Evolutionary conservation across 2,888 invertebrate genomes (phyloP).

Genomic region (Apantesis nais): DNA sequence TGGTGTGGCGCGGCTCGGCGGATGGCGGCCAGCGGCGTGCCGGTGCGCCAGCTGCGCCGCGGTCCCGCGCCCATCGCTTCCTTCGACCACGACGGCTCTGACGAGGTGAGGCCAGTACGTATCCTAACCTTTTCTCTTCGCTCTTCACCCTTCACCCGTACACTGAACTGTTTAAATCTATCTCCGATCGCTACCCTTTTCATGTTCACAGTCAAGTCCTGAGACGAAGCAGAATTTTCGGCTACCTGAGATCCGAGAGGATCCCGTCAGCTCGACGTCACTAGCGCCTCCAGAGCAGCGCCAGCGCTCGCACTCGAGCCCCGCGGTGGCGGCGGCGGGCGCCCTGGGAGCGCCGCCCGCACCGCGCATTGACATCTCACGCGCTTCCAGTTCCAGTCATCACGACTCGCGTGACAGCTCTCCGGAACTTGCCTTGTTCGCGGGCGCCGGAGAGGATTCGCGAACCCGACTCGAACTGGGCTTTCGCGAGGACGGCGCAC

Average conservation of each 20-base stretch:
- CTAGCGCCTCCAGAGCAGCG: slow-evolving; percentile 70
- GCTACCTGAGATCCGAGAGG: slow-evolving; percentile 80
- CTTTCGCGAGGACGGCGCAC: slow-evolving; percentile 92
- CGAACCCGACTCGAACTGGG: slow-evolving; percentile 78
- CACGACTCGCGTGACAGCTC: slow-evolving; percentile 94
- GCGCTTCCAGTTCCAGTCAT: slow-evolving; percentile 95
- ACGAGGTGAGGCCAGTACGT: slow-evolving; percentile 89
- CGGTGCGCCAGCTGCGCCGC: slow-evolving; percentile 89
- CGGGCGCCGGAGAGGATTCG: slow-evolving; percentile 72
- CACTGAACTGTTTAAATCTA: slow-evolving; percentile 3
- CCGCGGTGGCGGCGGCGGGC: slow-evolving; percentile 51
- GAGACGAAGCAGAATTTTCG: slow-evolving; percentile 85
- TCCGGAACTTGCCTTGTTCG: slow-evolving; percentile 93
- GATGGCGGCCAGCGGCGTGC: slow-evolving; percentile 62
- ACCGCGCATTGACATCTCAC: slow-evolving; percentile 95
- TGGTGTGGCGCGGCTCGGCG: slow-evolving; percentile 32
- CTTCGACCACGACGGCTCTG: slow-evolving; percentile 94
- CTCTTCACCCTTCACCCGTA: slow-evolving; percentile 32
- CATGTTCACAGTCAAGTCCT: slow-evolving; percentile 83
- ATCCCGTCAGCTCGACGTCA: slow-evolving; percentile 59
- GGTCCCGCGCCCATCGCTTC: slow-evolving; percentile 97
- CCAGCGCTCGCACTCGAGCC: slow-evolving; percentile 77
- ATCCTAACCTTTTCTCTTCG: slow-evolving; percentile 69
- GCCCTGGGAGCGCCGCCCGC: slow-evolving; percentile 88
- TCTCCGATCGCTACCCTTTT: background rate